phyloP scores from a whole-genome alignment of 2,888 invertebrate genomes.

The Epiblema foenella region DNA sequence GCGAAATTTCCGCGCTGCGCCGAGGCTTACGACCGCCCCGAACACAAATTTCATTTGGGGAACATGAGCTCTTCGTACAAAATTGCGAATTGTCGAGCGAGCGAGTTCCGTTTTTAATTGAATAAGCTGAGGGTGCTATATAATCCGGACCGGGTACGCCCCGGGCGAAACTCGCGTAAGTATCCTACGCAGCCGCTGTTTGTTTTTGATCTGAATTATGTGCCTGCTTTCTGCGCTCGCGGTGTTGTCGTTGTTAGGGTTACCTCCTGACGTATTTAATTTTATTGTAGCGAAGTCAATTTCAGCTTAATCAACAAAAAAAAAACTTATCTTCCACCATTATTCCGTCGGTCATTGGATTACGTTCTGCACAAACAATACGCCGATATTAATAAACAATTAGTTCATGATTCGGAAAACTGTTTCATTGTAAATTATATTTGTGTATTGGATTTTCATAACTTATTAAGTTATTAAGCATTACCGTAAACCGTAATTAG shows the following conservation, averaged over 20 bases:
- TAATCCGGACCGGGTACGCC: slow-evolving; percentile 65
- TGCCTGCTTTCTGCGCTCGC: slow-evolving; percentile 60
- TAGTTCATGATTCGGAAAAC: no score
- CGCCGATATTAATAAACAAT: not conserved
- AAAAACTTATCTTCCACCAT: not conserved
- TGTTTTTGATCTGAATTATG: slow-evolving; percentile 63
- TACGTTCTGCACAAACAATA: not conserved
- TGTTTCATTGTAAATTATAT: no score
- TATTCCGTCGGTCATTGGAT: not conserved
- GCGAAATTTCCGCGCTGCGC: slow-evolving; percentile 39
- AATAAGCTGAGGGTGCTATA: slow-evolving; percentile 73
- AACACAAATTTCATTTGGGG: slow-evolving; percentile 63
- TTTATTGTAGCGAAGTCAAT: not conserved
- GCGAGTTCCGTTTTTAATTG: slow-evolving; percentile 73
- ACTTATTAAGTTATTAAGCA: no score
- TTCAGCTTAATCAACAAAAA: not conserved
- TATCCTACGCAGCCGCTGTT: slow-evolving; percentile 53
- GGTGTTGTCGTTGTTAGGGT: slow-evolving; percentile 47
- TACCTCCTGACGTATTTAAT: slow-evolving; percentile 19
- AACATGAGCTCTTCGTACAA: slow-evolving; percentile 59
- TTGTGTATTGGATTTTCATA: no score
- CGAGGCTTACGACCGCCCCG: slow-evolving; percentile 44
- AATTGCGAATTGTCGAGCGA: slow-evolving; percentile 64
- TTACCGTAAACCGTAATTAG: not conserved
- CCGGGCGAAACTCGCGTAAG: slow-evolving; percentile 63